Base-by-base conservation (phyloP, 2,113 vertebrate species). In the Siniperca knerii region DNA sequence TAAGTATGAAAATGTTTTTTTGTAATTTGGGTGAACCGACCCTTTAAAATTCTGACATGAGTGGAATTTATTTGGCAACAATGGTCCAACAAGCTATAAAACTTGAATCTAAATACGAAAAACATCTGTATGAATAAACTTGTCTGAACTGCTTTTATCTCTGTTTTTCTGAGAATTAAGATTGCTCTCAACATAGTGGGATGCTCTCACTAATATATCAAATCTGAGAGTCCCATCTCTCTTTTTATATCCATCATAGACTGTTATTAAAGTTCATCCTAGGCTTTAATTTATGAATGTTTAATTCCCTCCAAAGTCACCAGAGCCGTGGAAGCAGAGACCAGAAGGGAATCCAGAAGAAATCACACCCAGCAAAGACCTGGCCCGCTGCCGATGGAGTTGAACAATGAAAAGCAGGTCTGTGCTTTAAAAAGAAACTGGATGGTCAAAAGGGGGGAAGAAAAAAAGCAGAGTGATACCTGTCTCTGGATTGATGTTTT, bases 401-500 rank as follows among this genome's bases (percentile, higher is more conserved):
- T 65, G 40, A 83, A 77, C 42, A 44, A 42, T 62, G 35, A 71
- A 66, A 79, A 74, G 57, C 48, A 74, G 76, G 46, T 48, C 44
- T 57, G 74, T 37, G 69, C 58, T 77, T 81, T 71, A 16, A 58
- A 77, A 48, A 71, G 69, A 86, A 78, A 77, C 54, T 79, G 46
- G 18, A 42, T 0, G 13, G 46, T 77, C 13, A 87, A 29, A 20
- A 7, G 16, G 21, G 25, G 33, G 18, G 3, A 2, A 0, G 13
- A 16, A 16, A 48, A 29, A 23, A 25, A 67, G 7, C 50, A 15
- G 20, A 44, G 72, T 40, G 82, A 80, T 94, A 95, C 94, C 94
- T 95, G 93, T 83, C 29, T 94, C 93, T 67, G 88, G 83, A 62
- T 73, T 91, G 91, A 91, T 87, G 89, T 82, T 93, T 75, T 90